Evolutionary conservation across 2,888 invertebrate genomes (phyloP), one percentile per base, ranked within the genome.

Genomic region (Nephrotoma guestfalica): DNA sequence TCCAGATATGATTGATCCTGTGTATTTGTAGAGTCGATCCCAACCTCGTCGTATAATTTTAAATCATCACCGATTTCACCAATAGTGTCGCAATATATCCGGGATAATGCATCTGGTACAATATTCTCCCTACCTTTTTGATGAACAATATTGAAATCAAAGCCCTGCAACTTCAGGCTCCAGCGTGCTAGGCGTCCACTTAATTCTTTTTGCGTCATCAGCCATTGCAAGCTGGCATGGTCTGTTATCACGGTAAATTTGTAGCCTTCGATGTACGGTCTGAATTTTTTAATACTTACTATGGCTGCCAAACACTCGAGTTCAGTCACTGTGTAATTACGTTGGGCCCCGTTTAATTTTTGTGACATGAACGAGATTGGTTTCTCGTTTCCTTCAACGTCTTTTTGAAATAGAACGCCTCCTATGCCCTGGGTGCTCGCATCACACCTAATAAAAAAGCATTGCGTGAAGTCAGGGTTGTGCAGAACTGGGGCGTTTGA

Each of bases 401-500:
- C n/a, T n/a, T n/a, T n/a, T n/a, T n/a, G n/a, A n/a, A 11, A 15
- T n/a, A 47, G n/a, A 1, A 47, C 47, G n/a, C 47, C n/a, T 13
- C 47, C 47, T 47, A 47, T 47, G 11, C 18, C 41, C 13, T 84
- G 30, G 40, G 41, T 42, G 15, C n/a, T 86, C 1, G 51, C 86
- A 30, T 86, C 45, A 7, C 85, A 86, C 41, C 51, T 0, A 90
- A 89, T 88, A 91, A 91, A 2, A 90, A 89, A 88, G 92, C 91
- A 89, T 92, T 91, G 9, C 91, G 91, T n/a, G n/a, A n/a, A n/a
- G n/a, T n/a, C n/a, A n/a, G n/a, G n/a, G n/a, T n/a, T n/a, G n/a
- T n/a, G n/a, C n/a, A n/a, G n/a, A n/a, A n/a, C n/a, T n/a, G n/a
- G n/a, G n/a, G n/a, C n/a, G n/a, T n/a, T n/a, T n/a, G n/a, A n/a